Evolutionary conservation across 2,888 invertebrate genomes (phyloP).

Genomic region (Stenchaetothrips biformis): DNA sequence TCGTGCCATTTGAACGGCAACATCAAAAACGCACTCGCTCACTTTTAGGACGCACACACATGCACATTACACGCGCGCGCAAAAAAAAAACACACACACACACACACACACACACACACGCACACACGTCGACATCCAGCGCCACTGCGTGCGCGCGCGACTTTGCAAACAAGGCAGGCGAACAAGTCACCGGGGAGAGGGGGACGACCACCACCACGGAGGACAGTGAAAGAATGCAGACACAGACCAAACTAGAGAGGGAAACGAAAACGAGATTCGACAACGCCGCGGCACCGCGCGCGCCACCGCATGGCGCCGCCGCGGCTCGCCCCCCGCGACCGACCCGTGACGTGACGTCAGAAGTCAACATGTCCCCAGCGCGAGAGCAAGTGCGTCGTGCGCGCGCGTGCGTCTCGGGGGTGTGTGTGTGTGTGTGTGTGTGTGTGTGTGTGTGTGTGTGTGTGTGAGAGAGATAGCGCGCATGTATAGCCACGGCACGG

Average conservation of each 20-base stretch:
- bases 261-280: conserved; percentile 37
- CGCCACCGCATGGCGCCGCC: conserved; percentile 30
- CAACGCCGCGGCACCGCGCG: conserved; percentile 32
- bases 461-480: background rate
- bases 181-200: background rate
- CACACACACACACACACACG: no score
- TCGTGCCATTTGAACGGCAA: no score
- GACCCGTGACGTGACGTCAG: no score
- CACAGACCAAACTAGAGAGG: conserved; percentile 36
- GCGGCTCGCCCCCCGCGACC: background rate
- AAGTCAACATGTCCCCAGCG: no score
- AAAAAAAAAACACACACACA: no score
- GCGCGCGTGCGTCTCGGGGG: background rate
- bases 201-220: conserved; percentile 4
- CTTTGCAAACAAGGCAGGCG: no score
- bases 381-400: no score
- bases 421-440: background rate
- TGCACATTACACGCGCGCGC: no score
- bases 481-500: background rate
- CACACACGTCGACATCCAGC: no score
- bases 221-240: background rate
- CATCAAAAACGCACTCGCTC: no score
- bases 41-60: no score
- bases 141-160: no score
- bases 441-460: background rate